Evolutionary conservation across 2,113 vertebrate genomes (phyloP), one percentile per base, ranked within the genome.

Genomic region (Chlorocebus sabaeus): DNA sequence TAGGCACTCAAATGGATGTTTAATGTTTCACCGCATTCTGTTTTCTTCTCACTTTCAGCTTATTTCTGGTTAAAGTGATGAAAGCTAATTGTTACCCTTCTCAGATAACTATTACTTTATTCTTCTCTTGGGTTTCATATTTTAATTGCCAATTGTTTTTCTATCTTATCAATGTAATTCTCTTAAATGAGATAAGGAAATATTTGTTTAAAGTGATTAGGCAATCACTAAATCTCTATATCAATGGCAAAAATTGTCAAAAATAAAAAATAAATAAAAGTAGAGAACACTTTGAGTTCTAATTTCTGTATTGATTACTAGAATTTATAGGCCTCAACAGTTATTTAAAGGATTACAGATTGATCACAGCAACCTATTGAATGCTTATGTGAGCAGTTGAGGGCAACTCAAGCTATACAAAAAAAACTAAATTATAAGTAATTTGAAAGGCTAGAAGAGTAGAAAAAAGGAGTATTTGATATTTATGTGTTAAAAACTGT

Each of bases 51-150:
- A 86, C 73, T 93, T 90, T 83, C 61, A 93, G 38, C 13, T 92
- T 68, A 61, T 22, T 96, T 96, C 75, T 80, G 30, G 38, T 72
- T 95, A 90, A 94, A 87, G 8, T 70, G 48, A 89, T 90, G 95
- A 87, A 97, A 78, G 27, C 22, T 85, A 67, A 30, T 64, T 67
- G 6, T 84, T 76, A 48, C 6, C 25, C n/a, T 94, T 93, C 96
- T 20, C 55, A 96, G 73, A 76, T 90, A 94, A 94, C 80, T 75
- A 88, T 88, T 59, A 57, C n/a, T 55, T 85, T 93, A 68, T 76
- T 84, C 22, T 89, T 75, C 32, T 72, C 52, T 79, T 50, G 30
- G 27, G 40, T 90, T 83, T 96, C 22, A 45, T 67, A 85, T 80
- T 96, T 96, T 80, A 96, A 85, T 61, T 84, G 20, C 59, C 48